These are phyloP conservation scores for Drosophila fulvimacula DNA, from an alignment of 2,888 invertebrate species.

Conservation along the genomic window DNA sequence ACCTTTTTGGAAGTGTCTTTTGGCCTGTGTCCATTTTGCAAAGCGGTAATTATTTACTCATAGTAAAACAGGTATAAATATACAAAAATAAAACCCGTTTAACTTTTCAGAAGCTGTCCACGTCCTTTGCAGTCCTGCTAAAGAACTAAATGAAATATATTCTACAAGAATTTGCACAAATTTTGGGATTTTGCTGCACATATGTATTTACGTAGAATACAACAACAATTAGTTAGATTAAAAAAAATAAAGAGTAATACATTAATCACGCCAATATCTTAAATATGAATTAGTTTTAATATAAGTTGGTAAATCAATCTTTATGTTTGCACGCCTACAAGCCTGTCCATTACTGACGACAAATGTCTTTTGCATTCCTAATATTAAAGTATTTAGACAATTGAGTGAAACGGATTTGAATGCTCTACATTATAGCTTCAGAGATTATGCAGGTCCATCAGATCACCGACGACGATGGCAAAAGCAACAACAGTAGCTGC, in stretches of 20 bases:
- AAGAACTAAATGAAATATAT: conserved; percentile 46
- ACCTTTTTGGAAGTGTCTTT: conserved; percentile 82
- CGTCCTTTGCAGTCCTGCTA: conserved; percentile 82
- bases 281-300: conserved; percentile 50
- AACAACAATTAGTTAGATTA: conserved; percentile 12
- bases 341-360: conserved; percentile 12
- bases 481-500: conserved; percentile 48
- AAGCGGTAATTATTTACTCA: conserved; percentile 72
- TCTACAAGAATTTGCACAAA: not conserved
- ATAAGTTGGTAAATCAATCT: conserved; percentile 66
- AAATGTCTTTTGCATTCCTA: conserved; percentile 10
- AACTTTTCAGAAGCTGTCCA: conserved; percentile 82
- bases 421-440: conserved; percentile 14
- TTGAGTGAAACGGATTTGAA: conserved; percentile 56
- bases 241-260: conserved; percentile 15
- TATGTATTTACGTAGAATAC: conserved; percentile 18
- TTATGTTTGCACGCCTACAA: conserved; percentile 19
- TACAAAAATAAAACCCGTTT: not conserved
- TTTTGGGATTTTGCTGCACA: conserved; percentile 16
- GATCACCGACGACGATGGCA: conserved; percentile 23
- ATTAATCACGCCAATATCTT: conserved; percentile 24
- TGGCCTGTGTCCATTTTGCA: conserved; percentile 83
- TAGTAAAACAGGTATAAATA: not conserved
- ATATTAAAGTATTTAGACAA: conserved; percentile 15
- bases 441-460: conserved; percentile 26